These are phyloP conservation scores for Eupithecia vulgata DNA, from an alignment of 2,888 invertebrate genomes.

Conservation along the genomic window DNA sequence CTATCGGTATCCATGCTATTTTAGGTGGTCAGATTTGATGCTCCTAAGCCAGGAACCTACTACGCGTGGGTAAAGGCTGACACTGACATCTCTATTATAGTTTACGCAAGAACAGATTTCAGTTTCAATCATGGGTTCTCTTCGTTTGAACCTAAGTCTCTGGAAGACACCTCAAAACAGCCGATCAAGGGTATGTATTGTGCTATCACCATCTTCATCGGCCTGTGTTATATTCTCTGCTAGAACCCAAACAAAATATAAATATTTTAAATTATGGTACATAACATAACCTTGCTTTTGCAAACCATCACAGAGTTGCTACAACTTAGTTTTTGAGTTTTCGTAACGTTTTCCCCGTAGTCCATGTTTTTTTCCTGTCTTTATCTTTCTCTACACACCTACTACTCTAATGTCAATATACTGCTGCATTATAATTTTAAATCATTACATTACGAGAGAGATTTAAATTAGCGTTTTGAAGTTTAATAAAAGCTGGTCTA, in stretches of 20 bases:
- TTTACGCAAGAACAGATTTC: constrained; percentile 43
- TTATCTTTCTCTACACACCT: neutral
- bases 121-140: constrained; percentile 45
- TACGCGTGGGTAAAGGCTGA: constrained; percentile 33
- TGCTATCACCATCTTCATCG: neutral
- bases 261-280: neutral
- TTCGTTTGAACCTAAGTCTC: constrained; percentile 32
- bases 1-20: constrained; percentile 12
- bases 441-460: neutral
- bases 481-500: too few relatives aligned
- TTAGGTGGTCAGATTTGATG: constrained; percentile 36
- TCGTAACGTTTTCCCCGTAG: neutral
- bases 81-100: constrained; percentile 27
- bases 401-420: neutral
- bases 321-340: neutral
- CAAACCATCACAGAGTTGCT: neutral
- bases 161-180: constrained; percentile 37
- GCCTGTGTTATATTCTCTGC: neutral
- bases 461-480: neutral
- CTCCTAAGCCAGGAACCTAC: constrained; percentile 39
- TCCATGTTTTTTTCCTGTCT: neutral
- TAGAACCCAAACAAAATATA: constrained; percentile 1
- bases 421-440: neutral
- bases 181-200: constrained; percentile 38
- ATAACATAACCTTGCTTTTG: neutral